A percentile compares a stretch with the other conserved stretches of the same genome.
These are phyloP conservation scores for Sturmia bella DNA, from an alignment of 2,888 invertebrate species.

Conservation along the genomic window DNA sequence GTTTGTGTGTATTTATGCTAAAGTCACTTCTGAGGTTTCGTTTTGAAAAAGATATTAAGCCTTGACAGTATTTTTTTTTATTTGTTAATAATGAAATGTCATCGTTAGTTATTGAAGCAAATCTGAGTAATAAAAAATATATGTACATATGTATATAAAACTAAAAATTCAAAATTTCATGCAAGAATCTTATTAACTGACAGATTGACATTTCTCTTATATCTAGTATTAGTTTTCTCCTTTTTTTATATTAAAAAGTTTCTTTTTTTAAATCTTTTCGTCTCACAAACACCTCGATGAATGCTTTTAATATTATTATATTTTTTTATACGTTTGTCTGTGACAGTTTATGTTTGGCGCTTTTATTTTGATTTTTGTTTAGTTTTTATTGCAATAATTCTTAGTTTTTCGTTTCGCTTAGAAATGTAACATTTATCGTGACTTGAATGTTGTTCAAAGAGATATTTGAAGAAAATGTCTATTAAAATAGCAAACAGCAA, in stretches of 20 bases:
- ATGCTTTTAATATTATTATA: slow-evolving; percentile 7
- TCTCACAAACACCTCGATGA: slow-evolving; percentile 12
- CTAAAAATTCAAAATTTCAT: neutral
- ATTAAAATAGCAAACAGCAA: neutral
- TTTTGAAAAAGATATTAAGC: slow-evolving; percentile 29
- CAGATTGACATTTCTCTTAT: neutral
- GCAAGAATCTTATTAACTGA: neutral
- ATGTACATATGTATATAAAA: neutral
- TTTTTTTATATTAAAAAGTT: neutral
- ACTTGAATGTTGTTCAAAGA: slow-evolving; percentile 58
- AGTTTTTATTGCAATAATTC: slow-evolving; percentile 47
- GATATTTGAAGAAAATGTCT: slow-evolving; percentile 22
- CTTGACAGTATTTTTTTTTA: slow-evolving; percentile 63
- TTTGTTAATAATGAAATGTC: slow-evolving; percentile 60
- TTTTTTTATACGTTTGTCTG: neutral
- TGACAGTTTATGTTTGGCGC: slow-evolving; percentile 25
- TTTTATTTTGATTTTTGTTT: neutral
- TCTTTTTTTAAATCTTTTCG: neutral
- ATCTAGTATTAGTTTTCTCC: neutral
- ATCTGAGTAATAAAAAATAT: slow-evolving; percentile 15
- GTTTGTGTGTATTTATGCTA: neutral
- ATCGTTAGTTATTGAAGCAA: slow-evolving; percentile 55
- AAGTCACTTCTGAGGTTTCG: slow-evolving; percentile 26
- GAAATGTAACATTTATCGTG: slow-evolving; percentile 63
- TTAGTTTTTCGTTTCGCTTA: slow-evolving; percentile 1